Conservation (phyloP, 2,797 vertebrate species). For the Euthynnus affinis region DNA sequence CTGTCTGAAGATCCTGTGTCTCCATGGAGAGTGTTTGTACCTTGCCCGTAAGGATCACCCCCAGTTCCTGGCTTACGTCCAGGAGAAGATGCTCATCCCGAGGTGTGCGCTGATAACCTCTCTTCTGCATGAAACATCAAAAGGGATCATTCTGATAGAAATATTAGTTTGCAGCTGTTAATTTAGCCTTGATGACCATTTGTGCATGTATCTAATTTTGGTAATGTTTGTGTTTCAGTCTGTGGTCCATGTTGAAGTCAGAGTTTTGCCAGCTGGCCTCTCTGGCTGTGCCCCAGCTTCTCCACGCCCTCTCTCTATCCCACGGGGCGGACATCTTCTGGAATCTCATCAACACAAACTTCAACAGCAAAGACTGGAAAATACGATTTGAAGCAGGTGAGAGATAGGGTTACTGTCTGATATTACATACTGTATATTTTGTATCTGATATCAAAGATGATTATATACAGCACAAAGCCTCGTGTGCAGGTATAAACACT, state of each 20-base stretch:
- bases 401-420: slow-evolving; percentile 13
- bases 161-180: neutral
- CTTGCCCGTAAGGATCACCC: slow-evolving; percentile 94
- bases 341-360: slow-evolving; percentile 96
- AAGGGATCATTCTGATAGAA: neutral
- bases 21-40: slow-evolving; percentile 97
- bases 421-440: neutral
- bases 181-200: neutral
- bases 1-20: slow-evolving; percentile 96
- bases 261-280: slow-evolving; percentile 99
- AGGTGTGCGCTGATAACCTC: slow-evolving; percentile 81
- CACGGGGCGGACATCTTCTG: slow-evolving; percentile 98
- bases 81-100: slow-evolving; percentile 97
- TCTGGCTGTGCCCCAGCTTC: slow-evolving; percentile 95
- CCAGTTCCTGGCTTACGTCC: slow-evolving; percentile 94
- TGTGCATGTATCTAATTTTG: slow-evolving; percentile 9
- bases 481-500: neutral
- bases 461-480: neutral
- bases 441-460: neutral
- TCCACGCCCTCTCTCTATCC: slow-evolving; percentile 95
- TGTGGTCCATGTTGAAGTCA: slow-evolving; percentile 97
- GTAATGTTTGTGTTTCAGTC: slow-evolving; percentile 79
- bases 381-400: slow-evolving; percentile 98
- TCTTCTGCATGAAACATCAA: neutral
- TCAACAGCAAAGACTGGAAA: slow-evolving; percentile 99